Evolutionary conservation across 2,797 vertebrate genomes (phyloP), one percentile per base, ranked within the genome.

Genomic region (Falco novaeseelandiae): DNA sequence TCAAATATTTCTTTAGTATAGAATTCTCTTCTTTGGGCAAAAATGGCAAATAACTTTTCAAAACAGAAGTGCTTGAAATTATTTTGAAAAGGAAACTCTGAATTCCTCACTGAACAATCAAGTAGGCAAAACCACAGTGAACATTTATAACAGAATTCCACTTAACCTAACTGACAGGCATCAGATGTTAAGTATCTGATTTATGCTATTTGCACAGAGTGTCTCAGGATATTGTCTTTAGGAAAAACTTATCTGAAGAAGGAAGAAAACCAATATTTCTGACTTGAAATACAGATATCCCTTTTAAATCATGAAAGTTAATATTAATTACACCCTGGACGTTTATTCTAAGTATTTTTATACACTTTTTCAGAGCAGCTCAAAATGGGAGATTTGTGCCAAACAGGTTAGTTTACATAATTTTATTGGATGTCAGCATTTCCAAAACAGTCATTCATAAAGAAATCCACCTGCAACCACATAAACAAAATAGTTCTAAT

Each of bases 161-260:
- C 8, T 29, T 36, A 57, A 65, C 16, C 16, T n/a, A n/a, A 57
- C 8, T 46, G 14, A 51, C 0, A 0, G 46, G 12, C 22, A 71
- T 81, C 30, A 32, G 34, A 83, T 48, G 27, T n/a, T 59, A 65
- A 46, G 8, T 44, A 25, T 59, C 34, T 34, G n/a, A 44, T 44
- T 52, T 82, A 26, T 62, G 7, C 8, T 48, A 19, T 19, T 90
- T 73, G 5, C 12, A 59, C 6, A 63, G 12, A 6, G 30, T 59
- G 7, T 81, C 19, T 67, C 48, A 83, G 27, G 12, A 59, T 16
- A 34, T 5, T 25, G 12, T n/a, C 26, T 62, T 58, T 11, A 88
- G 32, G 17, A 78, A 77, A 1, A 66, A 59, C 55, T 77, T 58
- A 25, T 17, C 12, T 48, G 70, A 73, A 79, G 23, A 93, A 66